Base-by-base conservation (phyloP, 2,113 vertebrate genomes). In the Nicator chloris region DNA sequence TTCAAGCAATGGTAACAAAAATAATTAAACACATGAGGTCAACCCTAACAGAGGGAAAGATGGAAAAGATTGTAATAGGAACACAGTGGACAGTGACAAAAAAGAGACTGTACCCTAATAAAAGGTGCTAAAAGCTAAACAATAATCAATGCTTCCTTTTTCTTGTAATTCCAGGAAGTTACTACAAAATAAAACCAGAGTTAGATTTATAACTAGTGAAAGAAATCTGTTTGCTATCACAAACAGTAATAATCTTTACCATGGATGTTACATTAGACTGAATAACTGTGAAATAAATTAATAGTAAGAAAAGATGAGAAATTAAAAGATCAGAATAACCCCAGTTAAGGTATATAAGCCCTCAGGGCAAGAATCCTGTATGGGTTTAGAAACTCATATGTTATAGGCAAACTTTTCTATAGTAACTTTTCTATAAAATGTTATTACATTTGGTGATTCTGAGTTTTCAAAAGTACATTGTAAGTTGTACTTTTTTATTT, bases 261-360 rank as follows among this genome's bases (percentile, higher is more conserved):
- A 64, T 63, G 28, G 33, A 8, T 31, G 33, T 72, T 26, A 39
- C 18, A 23, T 51, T 51, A 73, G 44, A 21, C 12, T 0, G 0
- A 71, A 18, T 63, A 35, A 82, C 2, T 59, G 27, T 28, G 15
- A 76, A 73, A 88, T 49, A 82, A 75, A 84, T 51, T 57, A 86
- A 24, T 68, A 75, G 19, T 21, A 57, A 68, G 33, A 80, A 73
- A 76, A 37, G 1, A 11, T 59, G 17, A 70, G 6, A 3, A 66
- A 27, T 47, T 63, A 15, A 22, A 45, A 18, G 3, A 27, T 47
- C 30, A 59, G 21, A 82, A 82, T 44, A 63, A 54, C 4, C 3
- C 37, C 35, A 68, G 11, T 47, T 39, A n/a, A 30, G 14, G 11
- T 40, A 35, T 40, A 28, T 51, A 90, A 75, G 42, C 26, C 17